Percentiles rank a stretch among this genome's conserved stretches.
phyloP scores from a whole-genome alignment of 2,113 vertebrate species.

The Bos taurus region ARS-UCD2.0 NC_037343.1:23388001-23388500 shows the following conservation, averaged over 20 bases:
- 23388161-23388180: background rate
- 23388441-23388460: background rate
- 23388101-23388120: background rate
- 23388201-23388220: background rate
- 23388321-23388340: background rate
- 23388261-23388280: background rate
- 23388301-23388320: background rate
- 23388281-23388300: background rate
- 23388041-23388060: background rate
- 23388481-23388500: background rate
- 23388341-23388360: background rate
- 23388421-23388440: background rate
- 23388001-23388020: background rate
- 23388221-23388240: background rate
- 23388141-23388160: background rate
- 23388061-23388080: background rate
- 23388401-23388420: background rate
- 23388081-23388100: background rate
- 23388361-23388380: background rate
- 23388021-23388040: background rate
- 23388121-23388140: background rate
- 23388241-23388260: background rate
- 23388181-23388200: background rate
- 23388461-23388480: background rate
- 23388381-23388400: background rate